phyloP scores from a whole-genome alignment of 1,140 invertebrate species.

The Neodiprion pinetum region DNA sequence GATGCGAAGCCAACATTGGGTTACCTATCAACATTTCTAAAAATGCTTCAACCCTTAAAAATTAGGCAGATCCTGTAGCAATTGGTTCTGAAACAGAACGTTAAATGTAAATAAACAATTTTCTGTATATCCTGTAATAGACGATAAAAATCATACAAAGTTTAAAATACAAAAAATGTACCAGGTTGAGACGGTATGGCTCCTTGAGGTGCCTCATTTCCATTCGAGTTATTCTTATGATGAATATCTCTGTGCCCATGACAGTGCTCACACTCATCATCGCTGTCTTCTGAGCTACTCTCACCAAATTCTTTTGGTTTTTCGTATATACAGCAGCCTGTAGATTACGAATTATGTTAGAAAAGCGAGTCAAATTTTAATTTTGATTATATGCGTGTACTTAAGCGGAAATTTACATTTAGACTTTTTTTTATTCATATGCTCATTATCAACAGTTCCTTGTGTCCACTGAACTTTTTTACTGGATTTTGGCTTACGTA shows the following conservation, averaged over 20 bases:
- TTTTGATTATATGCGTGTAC: background rate
- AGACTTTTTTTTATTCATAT: slow-evolving; percentile 92
- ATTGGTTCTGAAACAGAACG: slow-evolving; percentile 45
- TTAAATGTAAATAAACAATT: background rate
- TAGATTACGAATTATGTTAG: slow-evolving; percentile 24
- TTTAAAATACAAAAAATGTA: slow-evolving; percentile 18
- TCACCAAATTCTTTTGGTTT: slow-evolving; percentile 83
- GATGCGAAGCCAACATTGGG: slow-evolving; percentile 16
- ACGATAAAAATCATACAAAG: no score
- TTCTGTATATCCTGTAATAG: background rate
- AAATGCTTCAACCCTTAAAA: slow-evolving; percentile 21
- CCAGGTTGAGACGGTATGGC: slow-evolving; percentile 38
- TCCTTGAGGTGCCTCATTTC: slow-evolving; percentile 43
- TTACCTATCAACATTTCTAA: background rate
- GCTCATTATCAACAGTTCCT: slow-evolving; percentile 91
- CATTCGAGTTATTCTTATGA: slow-evolving; percentile 55
- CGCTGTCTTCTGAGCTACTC: slow-evolving; percentile 79
- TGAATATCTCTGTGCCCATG: slow-evolving; percentile 81
- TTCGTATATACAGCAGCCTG: slow-evolving; percentile 89
- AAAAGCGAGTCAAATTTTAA: background rate
- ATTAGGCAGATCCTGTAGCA: slow-evolving; percentile 42
- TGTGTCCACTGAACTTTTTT: slow-evolving; percentile 88
- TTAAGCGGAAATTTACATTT: slow-evolving; percentile 76
- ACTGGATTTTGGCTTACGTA: slow-evolving; percentile 75
- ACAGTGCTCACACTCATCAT: slow-evolving; percentile 87